Conservation (phyloP, 2,888 invertebrate genomes). For the Dicycla oo region DNA sequence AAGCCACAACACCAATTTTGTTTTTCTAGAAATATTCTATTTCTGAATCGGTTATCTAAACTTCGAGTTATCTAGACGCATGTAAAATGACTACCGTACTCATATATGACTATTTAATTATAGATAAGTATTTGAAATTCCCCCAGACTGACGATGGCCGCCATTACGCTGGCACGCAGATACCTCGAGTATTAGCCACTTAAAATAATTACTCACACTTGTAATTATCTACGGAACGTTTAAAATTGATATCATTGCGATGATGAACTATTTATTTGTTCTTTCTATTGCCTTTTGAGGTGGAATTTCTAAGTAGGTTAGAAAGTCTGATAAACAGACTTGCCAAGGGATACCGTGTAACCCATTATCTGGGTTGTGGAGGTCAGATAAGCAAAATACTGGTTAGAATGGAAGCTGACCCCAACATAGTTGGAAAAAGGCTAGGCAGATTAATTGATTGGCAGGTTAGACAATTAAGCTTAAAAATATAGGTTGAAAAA, state of each 20-base stretch:
- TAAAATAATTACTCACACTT: conserved; percentile 36
- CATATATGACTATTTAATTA: background rate
- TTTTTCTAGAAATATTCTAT: no score
- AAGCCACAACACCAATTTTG: no score
- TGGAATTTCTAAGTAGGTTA: background rate
- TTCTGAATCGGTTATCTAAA: background rate
- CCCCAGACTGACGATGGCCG: conserved; percentile 5
- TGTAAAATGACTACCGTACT: background rate
- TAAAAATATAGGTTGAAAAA: background rate
- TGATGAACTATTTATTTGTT: conserved; percentile 1
- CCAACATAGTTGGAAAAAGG: no score
- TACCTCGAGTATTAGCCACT: conserved; percentile 35
- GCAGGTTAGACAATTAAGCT: background rate
- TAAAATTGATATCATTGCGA: conserved; percentile 30
- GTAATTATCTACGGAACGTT: conserved; percentile 38
- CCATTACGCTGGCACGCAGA: conserved; percentile 38
- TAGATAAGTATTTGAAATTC: conserved; percentile 30
- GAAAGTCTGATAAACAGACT: no score
- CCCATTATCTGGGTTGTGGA: no score
- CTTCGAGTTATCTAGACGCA: background rate
- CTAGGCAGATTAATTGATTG: no score
- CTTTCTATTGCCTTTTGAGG: background rate
- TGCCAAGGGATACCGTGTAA: no score
- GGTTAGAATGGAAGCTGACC: no score
- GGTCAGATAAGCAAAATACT: no score